phyloP scores from a whole-genome alignment of 2,888 invertebrate species.

The Polydrusus tereticollis region DNA sequence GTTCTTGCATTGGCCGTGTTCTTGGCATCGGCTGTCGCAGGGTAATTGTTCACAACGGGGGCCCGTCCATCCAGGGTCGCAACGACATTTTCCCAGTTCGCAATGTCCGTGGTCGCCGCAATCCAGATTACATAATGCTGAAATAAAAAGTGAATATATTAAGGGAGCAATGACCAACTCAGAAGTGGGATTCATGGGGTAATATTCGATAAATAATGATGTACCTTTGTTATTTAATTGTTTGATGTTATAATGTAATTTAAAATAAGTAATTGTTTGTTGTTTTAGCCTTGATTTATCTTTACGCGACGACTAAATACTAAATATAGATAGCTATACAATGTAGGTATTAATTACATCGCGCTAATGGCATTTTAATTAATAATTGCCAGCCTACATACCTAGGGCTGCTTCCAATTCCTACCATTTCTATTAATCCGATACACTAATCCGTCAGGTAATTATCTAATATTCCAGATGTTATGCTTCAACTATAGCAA shows the following conservation, averaged over 20 bases:
- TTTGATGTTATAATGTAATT: no score
- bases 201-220: no score
- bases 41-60: slow-evolving; percentile 91
- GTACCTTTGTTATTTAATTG: no score
- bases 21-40: slow-evolving; percentile 92
- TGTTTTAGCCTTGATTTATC: no score
- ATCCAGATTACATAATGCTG: slow-evolving; percentile 92
- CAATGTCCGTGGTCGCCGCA: slow-evolving; percentile 96
- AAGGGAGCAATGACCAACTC: no score
- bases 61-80: slow-evolving; percentile 94
- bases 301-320: no score
- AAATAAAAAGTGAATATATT: slow-evolving; percentile 34
- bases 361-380: slow-evolving; percentile 16
- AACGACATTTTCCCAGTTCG: slow-evolving; percentile 91
- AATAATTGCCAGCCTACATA: slow-evolving; percentile 11
- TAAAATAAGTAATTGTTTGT: no score
- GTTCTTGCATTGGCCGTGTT: slow-evolving; percentile 97
- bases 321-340: slow-evolving; percentile 49
- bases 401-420: neutral
- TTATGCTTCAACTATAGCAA: no score
- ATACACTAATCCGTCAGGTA: neutral
- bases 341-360: slow-evolving; percentile 24
- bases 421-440: slow-evolving; percentile 7
- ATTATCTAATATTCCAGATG: slow-evolving; percentile 2
- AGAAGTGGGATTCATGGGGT: no score